Evolutionary conservation across 30 jellyfish, hydroid and myxozoan species (phyloP).

Genomic region (Rhopilema esculentum): DNA sequence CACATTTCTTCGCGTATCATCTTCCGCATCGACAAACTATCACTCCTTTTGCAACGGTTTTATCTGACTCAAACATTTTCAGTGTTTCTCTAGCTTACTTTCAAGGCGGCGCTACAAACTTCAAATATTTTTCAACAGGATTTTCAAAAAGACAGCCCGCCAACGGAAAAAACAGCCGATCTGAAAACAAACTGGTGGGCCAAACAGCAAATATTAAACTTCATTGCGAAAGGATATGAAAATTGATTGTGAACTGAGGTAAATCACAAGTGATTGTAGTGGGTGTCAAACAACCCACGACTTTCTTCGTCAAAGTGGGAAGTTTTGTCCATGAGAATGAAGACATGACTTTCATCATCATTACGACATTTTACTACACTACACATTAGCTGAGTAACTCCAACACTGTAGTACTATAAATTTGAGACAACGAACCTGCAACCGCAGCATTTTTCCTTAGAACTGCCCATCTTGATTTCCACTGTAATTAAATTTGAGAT

Average conservation of each 20-base stretch:
- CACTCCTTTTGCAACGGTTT: not conserved
- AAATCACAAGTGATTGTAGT: not conserved
- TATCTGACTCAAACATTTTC: not conserved
- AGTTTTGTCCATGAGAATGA: not conserved
- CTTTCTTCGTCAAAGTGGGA: not conserved
- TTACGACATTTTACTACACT: no score
- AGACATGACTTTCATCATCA: not conserved
- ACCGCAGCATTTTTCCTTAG: constrained; percentile 60
- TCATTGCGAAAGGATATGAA: not conserved
- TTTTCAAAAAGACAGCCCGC: not conserved
- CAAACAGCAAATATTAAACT: not conserved
- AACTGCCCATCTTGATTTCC: constrained; percentile 89
- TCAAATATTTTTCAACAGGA: not conserved
- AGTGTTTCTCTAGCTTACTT: not conserved
- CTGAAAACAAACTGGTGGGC: not conserved
- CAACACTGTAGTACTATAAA: not conserved
- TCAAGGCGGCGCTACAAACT: not conserved
- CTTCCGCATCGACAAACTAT: not conserved
- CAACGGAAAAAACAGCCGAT: not conserved
- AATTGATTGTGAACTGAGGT: not conserved
- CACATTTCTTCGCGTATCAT: not conserved
- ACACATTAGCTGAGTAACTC: not conserved
- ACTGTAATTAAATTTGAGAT: constrained; percentile 22
- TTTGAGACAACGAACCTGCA: constrained; percentile 33
- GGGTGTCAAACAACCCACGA: not conserved